phyloP scores from a whole-genome alignment of 2,113 vertebrate species.

The Ptyas mucosa region DNA sequence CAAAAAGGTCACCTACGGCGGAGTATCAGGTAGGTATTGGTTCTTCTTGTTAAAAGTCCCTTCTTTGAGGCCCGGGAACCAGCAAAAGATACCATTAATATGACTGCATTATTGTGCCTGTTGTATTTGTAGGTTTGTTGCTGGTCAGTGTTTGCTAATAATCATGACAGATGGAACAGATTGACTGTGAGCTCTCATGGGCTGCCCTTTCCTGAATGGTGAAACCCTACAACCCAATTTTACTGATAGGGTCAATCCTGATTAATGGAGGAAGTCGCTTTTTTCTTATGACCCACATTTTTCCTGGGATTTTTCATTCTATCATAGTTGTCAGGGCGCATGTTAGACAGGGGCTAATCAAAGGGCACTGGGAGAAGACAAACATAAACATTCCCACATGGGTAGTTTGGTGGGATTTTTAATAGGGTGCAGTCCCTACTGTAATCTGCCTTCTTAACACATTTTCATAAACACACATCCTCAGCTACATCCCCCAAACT shows the following conservation, averaged over 20 bases:
- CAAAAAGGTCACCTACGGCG: constrained; percentile 82
- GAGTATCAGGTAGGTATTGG: constrained; percentile 81
- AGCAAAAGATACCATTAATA: constrained; percentile 54
- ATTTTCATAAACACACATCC: background rate
- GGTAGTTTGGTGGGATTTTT: constrained; percentile 29
- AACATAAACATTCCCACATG: constrained; percentile 40
- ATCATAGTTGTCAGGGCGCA: constrained; percentile 49
- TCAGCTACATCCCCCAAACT: background rate
- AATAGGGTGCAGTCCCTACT: background rate
- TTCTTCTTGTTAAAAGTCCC: constrained; percentile 60
- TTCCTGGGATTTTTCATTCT: constrained; percentile 63
- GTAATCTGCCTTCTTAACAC: constrained; percentile 11
- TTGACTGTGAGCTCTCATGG: constrained; percentile 69
- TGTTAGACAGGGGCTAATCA: constrained; percentile 57
- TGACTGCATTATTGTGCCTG: constrained; percentile 50
- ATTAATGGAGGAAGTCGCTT: constrained; percentile 48
- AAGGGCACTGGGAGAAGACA: constrained; percentile 38
- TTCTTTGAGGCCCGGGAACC: constrained; percentile 57
- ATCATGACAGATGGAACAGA: constrained; percentile 74
- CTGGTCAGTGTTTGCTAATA: constrained; percentile 70
- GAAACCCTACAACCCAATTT: constrained; percentile 44
- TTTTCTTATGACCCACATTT: constrained; percentile 47
- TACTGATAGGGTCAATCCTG: constrained; percentile 42
- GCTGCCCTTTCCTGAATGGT: constrained; percentile 67
- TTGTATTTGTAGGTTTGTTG: constrained; percentile 54